A percentile compares a stretch with the other conserved stretches of the same genome.
phyloP scores from a whole-genome alignment of 2,113 vertebrate genomes.

The Cacatua alba region DNA sequence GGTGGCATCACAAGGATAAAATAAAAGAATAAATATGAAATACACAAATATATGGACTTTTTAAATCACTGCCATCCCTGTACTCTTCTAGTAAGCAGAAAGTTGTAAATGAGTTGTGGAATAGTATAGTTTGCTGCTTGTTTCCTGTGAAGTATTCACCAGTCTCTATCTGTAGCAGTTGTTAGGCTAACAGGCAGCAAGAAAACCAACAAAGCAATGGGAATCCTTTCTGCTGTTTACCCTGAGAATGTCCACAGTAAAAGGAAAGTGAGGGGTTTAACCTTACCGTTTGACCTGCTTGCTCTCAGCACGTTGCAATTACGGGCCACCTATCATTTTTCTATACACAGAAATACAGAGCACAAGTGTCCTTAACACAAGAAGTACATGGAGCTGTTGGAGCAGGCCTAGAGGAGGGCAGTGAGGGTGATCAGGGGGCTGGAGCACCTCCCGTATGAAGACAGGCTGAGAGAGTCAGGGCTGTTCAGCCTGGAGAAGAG shows the following conservation, averaged over 20 bases:
- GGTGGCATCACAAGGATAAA: neutral
- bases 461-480: neutral
- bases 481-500: neutral
- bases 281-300: neutral
- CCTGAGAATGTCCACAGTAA: neutral
- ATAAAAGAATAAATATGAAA: neutral
- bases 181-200: neutral
- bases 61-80: neutral
- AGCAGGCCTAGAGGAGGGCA: neutral
- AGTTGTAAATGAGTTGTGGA: neutral
- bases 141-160: neutral
- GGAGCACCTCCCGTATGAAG: neutral
- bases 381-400: neutral
- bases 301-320: conserved; percentile 7
- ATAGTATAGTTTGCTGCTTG: neutral
- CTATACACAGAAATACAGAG: neutral
- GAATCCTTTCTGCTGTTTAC: neutral
- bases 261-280: conserved; percentile 13
- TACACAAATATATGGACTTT: neutral
- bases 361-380: neutral
- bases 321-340: conserved; percentile 16
- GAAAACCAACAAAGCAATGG: neutral
- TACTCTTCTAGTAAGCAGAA: neutral
- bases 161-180: neutral
- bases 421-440: neutral